Conservation (phyloP, 2,797 vertebrate species). For the Bufotes viridis region DNA sequence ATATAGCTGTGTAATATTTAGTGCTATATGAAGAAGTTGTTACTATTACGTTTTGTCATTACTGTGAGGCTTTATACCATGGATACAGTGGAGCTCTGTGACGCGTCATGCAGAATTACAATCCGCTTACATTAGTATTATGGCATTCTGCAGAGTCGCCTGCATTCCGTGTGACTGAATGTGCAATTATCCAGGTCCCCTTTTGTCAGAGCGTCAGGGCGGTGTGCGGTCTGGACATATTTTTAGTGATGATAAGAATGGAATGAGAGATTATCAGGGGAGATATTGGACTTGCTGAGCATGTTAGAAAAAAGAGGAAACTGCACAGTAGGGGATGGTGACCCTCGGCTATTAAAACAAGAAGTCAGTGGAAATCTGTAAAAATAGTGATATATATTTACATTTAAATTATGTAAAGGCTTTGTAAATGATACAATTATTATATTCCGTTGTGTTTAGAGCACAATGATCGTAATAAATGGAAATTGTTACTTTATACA, state of each 20-base stretch:
- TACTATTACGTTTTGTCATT: background rate
- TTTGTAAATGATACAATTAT: background rate
- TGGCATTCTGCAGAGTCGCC: background rate
- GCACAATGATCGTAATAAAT: too few species aligned
- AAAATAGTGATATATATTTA: background rate
- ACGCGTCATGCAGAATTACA: background rate
- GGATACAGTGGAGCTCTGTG: background rate
- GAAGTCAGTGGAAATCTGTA: background rate
- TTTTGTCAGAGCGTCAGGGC: background rate
- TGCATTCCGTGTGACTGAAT: background rate
- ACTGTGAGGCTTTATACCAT: background rate
- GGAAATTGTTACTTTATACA: background rate
- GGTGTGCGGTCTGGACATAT: constrained; percentile 29
- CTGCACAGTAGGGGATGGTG: constrained; percentile 16
- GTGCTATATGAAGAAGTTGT: background rate
- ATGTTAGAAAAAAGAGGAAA: constrained; percentile 23
- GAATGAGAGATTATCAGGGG: constrained; percentile 36
- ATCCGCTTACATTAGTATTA: background rate
- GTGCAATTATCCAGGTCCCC: constrained; percentile 25
- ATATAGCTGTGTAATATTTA: background rate
- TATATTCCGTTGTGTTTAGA: too few species aligned
- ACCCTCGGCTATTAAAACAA: constrained; percentile 22
- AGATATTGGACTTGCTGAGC: constrained; percentile 33
- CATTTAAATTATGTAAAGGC: background rate
- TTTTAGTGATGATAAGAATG: constrained; percentile 34